Evolutionary conservation across 2,888 invertebrate species (phyloP), one percentile per base, ranked within the genome.

Genomic region (Minunthozetes semirufus): DNA sequence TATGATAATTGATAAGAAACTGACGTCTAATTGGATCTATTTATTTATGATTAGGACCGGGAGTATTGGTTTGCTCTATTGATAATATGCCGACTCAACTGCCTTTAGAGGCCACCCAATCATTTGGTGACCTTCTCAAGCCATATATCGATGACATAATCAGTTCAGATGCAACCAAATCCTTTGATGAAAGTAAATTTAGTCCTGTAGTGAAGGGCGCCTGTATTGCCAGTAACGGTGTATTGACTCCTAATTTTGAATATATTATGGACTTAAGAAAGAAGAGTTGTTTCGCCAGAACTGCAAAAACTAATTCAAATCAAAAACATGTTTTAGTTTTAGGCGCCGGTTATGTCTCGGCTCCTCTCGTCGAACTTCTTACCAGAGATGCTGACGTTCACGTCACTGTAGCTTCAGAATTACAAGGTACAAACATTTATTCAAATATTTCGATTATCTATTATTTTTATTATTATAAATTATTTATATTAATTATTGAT

Each of bases 41-140:
- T 93, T 83, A 19, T 53, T 53, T 17, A 53, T 96, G 96, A 84
- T 93, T 92, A 83, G 97, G 97, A 0, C 92, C 94, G 0, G 99
- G 99, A 25, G 96, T 99, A 0, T 84, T 99, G 72, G 97, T 99
- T n/a, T 99, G 99, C 82, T 97, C 97, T 19, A 99, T 99, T 79
- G 99, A 99, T 84, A 99, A 99, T 84, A 99, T 99, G 99, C 99
- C 99, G 0, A 99, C 99, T 0, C 99, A 99, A 83, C 86, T 99
- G 77, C 99, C 99, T 0, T 87, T 93, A 63, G 99, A 99, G 82
- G 90, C 98, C 2, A 99, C 99, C 0, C 97, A 98, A 81, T 93
- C 95, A 84, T 99, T 99, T 83, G 99, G 99, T 0, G 93, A 94
- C 80, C 86, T 97, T 0, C 85, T 99, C 38, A 87, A 88, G 77